Percentiles rank a stretch among this genome's conserved stretches.
Evolutionary conservation across 2,113 vertebrate species (phyloP).

Genomic region (Sarotherodon lohbergeri): DNA sequence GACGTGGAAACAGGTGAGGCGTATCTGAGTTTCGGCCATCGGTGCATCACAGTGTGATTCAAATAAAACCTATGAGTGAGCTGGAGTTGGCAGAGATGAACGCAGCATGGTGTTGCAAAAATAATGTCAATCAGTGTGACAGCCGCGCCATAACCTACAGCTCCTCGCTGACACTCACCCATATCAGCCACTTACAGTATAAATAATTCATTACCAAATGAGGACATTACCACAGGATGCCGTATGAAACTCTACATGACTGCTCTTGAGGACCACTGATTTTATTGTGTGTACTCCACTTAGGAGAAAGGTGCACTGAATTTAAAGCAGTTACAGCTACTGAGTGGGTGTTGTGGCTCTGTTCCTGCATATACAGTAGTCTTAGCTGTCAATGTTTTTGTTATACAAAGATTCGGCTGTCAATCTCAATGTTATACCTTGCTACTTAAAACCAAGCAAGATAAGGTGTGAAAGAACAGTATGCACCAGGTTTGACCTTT

Average conservation of each 20-base stretch:
- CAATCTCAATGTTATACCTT: neutral
- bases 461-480: neutral
- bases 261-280: slow-evolving; percentile 12
- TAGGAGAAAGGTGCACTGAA: neutral
- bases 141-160: slow-evolving; percentile 18
- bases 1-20: neutral
- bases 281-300: neutral
- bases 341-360: neutral
- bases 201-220: slow-evolving; percentile 45
- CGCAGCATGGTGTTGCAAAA: neutral
- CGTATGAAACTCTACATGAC: slow-evolving; percentile 16
- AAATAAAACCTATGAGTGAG: slow-evolving; percentile 19
- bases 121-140: slow-evolving; percentile 1
- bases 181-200: slow-evolving; percentile 39
- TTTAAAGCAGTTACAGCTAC: neutral
- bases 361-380: neutral
- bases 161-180: slow-evolving; percentile 24
- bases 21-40: neutral
- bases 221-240: slow-evolving; percentile 19
- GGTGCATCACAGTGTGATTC: slow-evolving; percentile 5
- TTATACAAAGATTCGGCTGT: neutral
- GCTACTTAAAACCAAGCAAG: neutral
- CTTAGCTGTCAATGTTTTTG: neutral
- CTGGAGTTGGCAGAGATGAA: slow-evolving; percentile 2
- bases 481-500: neutral